Percentiles rank a stretch among this genome's conserved stretches.
Evolutionary conservation across 2,888 invertebrate genomes (phyloP).

Genomic region (Drosophila birchii): DNA sequence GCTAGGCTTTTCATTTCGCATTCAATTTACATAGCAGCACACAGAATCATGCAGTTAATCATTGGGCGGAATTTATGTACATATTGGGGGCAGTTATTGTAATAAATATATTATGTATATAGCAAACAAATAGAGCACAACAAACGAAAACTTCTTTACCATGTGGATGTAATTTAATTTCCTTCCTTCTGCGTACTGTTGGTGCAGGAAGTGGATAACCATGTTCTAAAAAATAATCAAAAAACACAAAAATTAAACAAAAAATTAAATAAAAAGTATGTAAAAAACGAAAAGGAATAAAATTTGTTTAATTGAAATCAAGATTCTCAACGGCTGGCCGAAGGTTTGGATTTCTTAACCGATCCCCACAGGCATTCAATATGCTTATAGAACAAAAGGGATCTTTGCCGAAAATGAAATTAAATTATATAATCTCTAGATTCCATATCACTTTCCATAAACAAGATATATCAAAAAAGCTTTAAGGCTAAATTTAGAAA

Average conservation of each 20-base stretch:
- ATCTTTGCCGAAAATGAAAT: slow-evolving; percentile 8
- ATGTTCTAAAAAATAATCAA: slow-evolving; percentile 82
- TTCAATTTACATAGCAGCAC: slow-evolving; percentile 56
- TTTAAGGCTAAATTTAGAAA: slow-evolving; percentile 17
- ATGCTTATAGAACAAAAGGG: slow-evolving; percentile 15
- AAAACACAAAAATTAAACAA: slow-evolving; percentile 61
- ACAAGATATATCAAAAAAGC: slow-evolving; percentile 16
- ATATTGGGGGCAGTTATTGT: slow-evolving; percentile 21
- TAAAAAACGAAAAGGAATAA: slow-evolving; percentile 52
- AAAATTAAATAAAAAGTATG: slow-evolving; percentile 42
- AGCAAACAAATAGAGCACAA: slow-evolving; percentile 62
- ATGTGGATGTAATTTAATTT: slow-evolving; percentile 84
- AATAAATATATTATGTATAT: slow-evolving; percentile 12
- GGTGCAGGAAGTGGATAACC: slow-evolving; percentile 83
- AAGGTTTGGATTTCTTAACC: slow-evolving; percentile 21
- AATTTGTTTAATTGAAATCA: slow-evolving; percentile 16
- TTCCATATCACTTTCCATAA: slow-evolving; percentile 26
- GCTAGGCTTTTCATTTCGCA: slow-evolving; percentile 22
- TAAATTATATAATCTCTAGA: slow-evolving; percentile 20
- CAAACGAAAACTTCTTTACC: slow-evolving; percentile 81
- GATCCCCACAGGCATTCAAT: slow-evolving; percentile 34
- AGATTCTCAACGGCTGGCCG: slow-evolving; percentile 37
- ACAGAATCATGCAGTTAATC: slow-evolving; percentile 60
- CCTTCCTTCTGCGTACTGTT: slow-evolving; percentile 84
- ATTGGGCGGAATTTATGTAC: slow-evolving; percentile 29